A percentile compares a stretch with the other conserved stretches of the same genome.
phyloP scores from a whole-genome alignment of 2,113 vertebrate genomes.

The Lagopus leucura region DNA sequence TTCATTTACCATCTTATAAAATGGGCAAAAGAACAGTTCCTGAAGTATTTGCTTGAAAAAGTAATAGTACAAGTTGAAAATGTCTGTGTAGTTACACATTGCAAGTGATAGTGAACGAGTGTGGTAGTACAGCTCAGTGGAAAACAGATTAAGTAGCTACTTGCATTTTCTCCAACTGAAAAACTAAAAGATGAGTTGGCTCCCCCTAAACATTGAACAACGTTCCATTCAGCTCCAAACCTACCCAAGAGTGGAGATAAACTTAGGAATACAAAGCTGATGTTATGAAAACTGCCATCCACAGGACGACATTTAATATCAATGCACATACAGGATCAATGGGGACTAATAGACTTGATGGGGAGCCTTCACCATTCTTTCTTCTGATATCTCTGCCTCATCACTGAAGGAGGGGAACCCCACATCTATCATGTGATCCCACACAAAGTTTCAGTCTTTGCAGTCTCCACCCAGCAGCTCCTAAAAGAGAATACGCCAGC shows the following conservation, averaged over 20 bases:
- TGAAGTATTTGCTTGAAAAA: not conserved
- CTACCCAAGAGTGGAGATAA: not conserved
- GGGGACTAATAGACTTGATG: not conserved
- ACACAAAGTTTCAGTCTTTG: not conserved
- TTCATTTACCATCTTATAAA: not conserved
- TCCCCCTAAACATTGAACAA: not conserved
- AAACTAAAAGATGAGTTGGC: not conserved
- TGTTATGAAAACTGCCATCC: not conserved
- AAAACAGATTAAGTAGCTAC: not conserved
- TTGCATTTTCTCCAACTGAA: not conserved
- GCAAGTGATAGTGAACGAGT: not conserved
- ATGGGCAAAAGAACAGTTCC: not conserved
- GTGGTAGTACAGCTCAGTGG: not conserved
- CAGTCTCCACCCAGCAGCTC: not conserved
- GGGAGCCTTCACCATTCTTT: not conserved
- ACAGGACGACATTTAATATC: not conserved
- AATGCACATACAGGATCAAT: not conserved
- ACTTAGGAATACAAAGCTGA: not conserved
- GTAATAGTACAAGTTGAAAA: not conserved
- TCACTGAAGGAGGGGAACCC: not conserved
- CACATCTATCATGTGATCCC: not conserved
- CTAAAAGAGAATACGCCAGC: not conserved
- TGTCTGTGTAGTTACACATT: not conserved
- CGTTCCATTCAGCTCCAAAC: not conserved
- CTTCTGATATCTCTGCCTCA: fast-evolving